A percentile compares a stretch with the other conserved stretches of the same genome.
These are phyloP conservation scores for Dasyprocta punctata DNA, from an alignment of 2,113 vertebrate genomes.

Conservation along the genomic window DNA sequence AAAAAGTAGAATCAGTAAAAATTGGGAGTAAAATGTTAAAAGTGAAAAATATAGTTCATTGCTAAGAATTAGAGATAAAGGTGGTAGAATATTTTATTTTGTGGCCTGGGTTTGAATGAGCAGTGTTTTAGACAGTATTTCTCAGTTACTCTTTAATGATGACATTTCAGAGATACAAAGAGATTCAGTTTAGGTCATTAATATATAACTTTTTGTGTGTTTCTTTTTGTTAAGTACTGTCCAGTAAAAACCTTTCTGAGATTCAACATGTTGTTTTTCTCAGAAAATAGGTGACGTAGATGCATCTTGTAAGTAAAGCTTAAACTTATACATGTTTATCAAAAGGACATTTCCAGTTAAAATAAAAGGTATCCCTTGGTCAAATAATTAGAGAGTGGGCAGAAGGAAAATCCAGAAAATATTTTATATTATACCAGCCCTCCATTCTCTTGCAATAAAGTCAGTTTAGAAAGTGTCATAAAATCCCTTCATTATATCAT, in stretches of 20 bases:
- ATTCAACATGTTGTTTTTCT: constrained; percentile 60
- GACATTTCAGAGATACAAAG: constrained; percentile 47
- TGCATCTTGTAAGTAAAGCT: constrained; percentile 60
- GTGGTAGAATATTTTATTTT: neutral
- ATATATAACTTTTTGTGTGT: constrained; percentile 34
- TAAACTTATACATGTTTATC: constrained; percentile 66
- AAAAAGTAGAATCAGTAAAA: constrained; percentile 24
- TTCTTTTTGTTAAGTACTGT: constrained; percentile 58
- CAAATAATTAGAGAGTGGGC: neutral
- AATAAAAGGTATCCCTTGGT: constrained; percentile 52
- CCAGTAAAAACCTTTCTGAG: constrained; percentile 28
- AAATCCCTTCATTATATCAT: constrained; percentile 59
- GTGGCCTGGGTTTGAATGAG: neutral
- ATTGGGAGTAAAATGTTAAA: neutral
- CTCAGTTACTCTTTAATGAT: constrained; percentile 3
- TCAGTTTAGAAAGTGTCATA: constrained; percentile 49
- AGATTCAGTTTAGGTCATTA: constrained; percentile 23
- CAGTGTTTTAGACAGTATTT: neutral
- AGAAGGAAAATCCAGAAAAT: constrained; percentile 45
- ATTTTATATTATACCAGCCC: constrained; percentile 25
- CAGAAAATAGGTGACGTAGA: constrained; percentile 52
- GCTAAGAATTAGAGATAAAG: neutral
- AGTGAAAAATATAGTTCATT: constrained; percentile 27
- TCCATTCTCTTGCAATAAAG: constrained; percentile 60
- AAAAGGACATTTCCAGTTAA: constrained; percentile 63